Base-by-base conservation (phyloP, 2,113 vertebrate species). In the Seriola quinqueradiata region DNA sequence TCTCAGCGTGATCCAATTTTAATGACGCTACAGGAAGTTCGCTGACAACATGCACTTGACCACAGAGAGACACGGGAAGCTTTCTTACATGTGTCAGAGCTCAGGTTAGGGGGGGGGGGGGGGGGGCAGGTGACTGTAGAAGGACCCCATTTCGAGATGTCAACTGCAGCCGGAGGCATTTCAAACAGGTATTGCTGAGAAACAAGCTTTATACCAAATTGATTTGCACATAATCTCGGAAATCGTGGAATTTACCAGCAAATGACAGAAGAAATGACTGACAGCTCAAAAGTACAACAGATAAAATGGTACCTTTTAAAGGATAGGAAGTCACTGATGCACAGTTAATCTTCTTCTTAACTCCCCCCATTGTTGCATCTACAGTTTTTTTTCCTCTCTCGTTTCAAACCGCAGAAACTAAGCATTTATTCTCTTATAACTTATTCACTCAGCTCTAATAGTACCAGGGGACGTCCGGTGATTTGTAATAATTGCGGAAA, bases 401-500 rank as follows among this genome's bases (percentile, higher is more conserved):
- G 60, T 55, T 46, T 70, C 14, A 54, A 71, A 66, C 5, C 3
- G 68, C 25, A 66, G 1, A 48, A 13, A 19, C 58, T 16, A 57
- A 13, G 36, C 28, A 11, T 66, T 58, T 58, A 38, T 80, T 60
- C 28, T 55, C 23, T 34, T 17, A 6, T 38, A 72, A 36, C 60
- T 70, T 11, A 6, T 75, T 84, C 65, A 54, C 50, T 75, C 28
- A 25, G 57, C 1, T 73, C 28, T 77, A 48, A 77, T 8, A 5
- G 48, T 9, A 52, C 64, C 52, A 4, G 9, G 70, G 54, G 64
- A 70, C 25, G 57, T 44, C 17, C 3, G 4, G 36, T 70, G 75
- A 85, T 77, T 87, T 81, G 61, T 69, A 67, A 72, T 88, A 73
- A 88, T 58, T 75, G 36, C 8, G 8, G 13, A 74, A 82, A 83